These are phyloP conservation scores for Drosophila kambysellisi DNA, from an alignment of 2,888 invertebrate genomes.

Conservation along the genomic window DNA sequence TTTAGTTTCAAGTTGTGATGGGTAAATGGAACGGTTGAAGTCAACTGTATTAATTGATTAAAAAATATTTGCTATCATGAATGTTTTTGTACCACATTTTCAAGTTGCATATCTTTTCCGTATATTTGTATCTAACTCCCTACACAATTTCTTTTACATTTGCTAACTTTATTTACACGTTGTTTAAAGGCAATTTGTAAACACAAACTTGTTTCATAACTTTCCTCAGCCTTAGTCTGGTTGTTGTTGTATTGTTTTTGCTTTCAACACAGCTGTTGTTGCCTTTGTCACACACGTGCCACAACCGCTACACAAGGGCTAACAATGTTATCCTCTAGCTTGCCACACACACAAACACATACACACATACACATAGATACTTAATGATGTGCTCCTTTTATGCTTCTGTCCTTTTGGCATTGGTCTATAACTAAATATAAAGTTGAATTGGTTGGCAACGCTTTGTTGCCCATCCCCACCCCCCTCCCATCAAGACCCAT, in stretches of 20 bases:
- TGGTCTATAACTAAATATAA: slow-evolving; percentile 41
- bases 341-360: background rate
- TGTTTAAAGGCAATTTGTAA: slow-evolving; percentile 45
- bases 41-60: background rate
- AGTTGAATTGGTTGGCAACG: slow-evolving; percentile 61
- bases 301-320: slow-evolving; percentile 50
- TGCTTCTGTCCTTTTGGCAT: slow-evolving; percentile 26
- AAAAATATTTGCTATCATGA: background rate
- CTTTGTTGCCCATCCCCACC: slow-evolving; percentile 45
- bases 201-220: slow-evolving; percentile 33
- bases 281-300: slow-evolving; percentile 52
- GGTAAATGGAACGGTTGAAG: background rate
- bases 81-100: background rate
- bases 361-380: slow-evolving; percentile 12
- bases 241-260: slow-evolving; percentile 7
- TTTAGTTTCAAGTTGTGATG: background rate
- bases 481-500: slow-evolving; percentile 21
- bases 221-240: background rate
- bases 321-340: slow-evolving; percentile 4
- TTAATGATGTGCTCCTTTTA: slow-evolving; percentile 32
- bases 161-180: slow-evolving; percentile 19
- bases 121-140: background rate
- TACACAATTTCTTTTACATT: background rate
- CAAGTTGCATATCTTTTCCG: background rate
- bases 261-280: slow-evolving; percentile 39